Evolutionary conservation across 2,797 vertebrate species (phyloP).

Genomic region (Manis crassicaudata): DNA sequence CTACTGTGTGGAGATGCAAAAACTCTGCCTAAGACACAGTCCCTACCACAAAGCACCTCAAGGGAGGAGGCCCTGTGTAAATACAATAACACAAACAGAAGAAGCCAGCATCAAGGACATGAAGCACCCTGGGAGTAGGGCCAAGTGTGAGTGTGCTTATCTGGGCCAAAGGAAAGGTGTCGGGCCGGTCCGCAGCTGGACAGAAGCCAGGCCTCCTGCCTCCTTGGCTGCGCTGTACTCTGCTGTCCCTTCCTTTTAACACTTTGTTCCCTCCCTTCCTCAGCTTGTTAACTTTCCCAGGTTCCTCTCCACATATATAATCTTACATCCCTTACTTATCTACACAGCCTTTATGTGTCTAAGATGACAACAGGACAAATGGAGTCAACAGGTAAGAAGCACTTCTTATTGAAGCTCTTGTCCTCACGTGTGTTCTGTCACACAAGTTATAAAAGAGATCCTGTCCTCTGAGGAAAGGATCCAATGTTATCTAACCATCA

Average conservation of each 20-base stretch:
- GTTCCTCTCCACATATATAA: neutral
- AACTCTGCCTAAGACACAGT: neutral
- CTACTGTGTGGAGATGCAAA: neutral
- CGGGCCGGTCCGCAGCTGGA: neutral
- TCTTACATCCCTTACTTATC: neutral
- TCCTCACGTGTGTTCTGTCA: neutral
- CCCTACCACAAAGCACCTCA: neutral
- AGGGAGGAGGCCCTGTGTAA: neutral
- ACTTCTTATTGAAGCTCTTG: neutral
- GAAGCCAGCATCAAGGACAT: neutral
- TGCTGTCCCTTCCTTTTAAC: neutral
- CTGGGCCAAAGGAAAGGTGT: constrained; percentile 17
- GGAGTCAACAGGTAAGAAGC: neutral
- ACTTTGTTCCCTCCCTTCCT: neutral
- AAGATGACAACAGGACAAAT: neutral
- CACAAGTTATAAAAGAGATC: neutral
- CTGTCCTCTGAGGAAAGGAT: neutral
- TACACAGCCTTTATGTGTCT: neutral
- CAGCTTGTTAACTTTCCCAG: neutral
- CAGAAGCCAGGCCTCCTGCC: neutral
- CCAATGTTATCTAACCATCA: neutral
- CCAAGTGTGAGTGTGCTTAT: neutral
- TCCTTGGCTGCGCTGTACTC: neutral
- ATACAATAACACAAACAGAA: neutral
- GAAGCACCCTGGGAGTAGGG: neutral